Conservation (phyloP, 2,113 vertebrate species). For the Orycteropus afer region DNA sequence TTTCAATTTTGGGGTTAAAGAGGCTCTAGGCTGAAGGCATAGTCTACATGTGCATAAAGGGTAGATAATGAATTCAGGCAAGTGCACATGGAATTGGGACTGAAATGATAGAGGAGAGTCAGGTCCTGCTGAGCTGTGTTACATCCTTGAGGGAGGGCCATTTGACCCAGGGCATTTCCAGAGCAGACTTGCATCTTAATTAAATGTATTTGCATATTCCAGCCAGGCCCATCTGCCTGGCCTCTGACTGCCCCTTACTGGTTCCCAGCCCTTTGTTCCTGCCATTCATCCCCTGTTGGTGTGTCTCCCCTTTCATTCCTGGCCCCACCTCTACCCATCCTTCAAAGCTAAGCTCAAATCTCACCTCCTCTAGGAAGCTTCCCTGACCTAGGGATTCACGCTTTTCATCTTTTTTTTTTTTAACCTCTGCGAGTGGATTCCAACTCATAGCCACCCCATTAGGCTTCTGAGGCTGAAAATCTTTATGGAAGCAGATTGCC, state of each 20-base stretch:
- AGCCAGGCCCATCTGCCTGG: too few relatives aligned
- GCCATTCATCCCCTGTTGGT: too few relatives aligned
- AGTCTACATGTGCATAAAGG: accelerated
- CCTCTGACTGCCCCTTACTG: neutral
- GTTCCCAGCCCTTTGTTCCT: neutral
- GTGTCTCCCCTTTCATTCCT: neutral
- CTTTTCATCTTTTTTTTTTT: neutral
- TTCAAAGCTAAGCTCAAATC: neutral
- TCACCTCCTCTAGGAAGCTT: too few relatives aligned
- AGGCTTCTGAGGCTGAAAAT: too few relatives aligned
- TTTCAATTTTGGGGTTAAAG: neutral
- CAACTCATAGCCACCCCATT: too few relatives aligned
- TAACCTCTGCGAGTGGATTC: neutral
- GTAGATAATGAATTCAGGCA: neutral
- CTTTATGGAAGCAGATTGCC: too few relatives aligned
- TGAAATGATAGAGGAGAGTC: neutral
- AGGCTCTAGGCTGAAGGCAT: neutral
- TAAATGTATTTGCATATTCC: neutral
- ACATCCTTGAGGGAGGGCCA: accelerated
- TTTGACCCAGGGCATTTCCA: neutral
- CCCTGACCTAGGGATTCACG: neutral
- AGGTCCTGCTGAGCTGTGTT: too few relatives aligned
- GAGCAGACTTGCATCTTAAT: neutral
- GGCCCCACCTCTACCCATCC: neutral
- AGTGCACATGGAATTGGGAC: accelerated